Evolutionary conservation across 2,888 invertebrate genomes (phyloP), one percentile per base, ranked within the genome.

Genomic region (Leptogaster cylindrica): DNA sequence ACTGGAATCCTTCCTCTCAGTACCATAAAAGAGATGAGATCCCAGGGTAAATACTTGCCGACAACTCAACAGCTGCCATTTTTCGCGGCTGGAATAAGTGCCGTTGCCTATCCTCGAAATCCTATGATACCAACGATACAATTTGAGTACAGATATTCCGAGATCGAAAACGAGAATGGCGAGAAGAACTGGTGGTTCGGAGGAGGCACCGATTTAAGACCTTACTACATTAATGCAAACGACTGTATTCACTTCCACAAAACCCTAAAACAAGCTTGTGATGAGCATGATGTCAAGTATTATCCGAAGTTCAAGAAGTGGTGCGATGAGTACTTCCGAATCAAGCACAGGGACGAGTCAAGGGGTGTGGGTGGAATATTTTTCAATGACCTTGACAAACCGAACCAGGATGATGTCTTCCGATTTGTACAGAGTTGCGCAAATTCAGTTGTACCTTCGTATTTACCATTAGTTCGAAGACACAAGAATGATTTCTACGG

Each of bases 91-190:
- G 97, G 97, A 1, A 89, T 98, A 6, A 97, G 97, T 78, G 94
- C 95, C 2, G 97, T 98, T 0, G 95, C 98, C 74, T 97, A 98
- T 82, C 97, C 97, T 0, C 87, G 92, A 65, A 98, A 97, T 84
- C 97, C 98, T 0, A 90, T 94, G 87, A 88, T 97, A 46, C 97
- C 97, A 1, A 97, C 97, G 3, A 89, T 97, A 72, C 97, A 98
- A 82, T 98, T 98, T 80, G 98, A 98, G 83, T 98, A 97, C 78
- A 86, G 97, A 27, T 97, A 94, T 79, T 97, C 97, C 80, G 97
- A 97, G 81, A 90, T 97, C 1, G 84, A 85, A 70, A 90, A 93
- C 73, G 87, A 87, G 1, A 87, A 89, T 75, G 92, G 91, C 75
- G 74, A 78, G 39, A 74, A 73, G 1, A 88, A 91, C 74, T 95